Percentiles rank a stretch among this genome's conserved stretches.
These are phyloP conservation scores for Megathymus violae DNA, from an alignment of 1,140 invertebrate species.

Conservation along the genomic window DNA sequence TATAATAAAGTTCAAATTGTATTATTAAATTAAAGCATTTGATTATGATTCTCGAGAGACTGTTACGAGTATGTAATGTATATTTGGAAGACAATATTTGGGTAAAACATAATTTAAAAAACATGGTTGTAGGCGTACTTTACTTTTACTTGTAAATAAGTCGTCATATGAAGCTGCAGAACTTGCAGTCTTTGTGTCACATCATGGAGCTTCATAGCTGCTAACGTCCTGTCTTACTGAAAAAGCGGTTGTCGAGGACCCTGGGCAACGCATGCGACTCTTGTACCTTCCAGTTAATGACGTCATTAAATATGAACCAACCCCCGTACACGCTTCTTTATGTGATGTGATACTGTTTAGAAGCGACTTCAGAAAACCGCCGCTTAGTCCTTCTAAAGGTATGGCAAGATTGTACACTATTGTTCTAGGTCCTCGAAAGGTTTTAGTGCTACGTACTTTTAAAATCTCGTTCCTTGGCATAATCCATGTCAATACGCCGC, in stretches of 20 bases:
- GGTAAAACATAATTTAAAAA: too few species aligned
- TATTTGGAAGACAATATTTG: too few species aligned
- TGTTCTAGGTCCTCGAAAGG: slow-evolving; percentile 18
- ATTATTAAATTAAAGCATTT: too few species aligned
- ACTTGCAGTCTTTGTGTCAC: background rate
- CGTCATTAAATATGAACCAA: slow-evolving; percentile 77
- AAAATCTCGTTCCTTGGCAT: background rate
- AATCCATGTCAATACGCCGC: background rate
- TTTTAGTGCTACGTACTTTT: slow-evolving; percentile 12
- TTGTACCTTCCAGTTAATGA: slow-evolving; percentile 74
- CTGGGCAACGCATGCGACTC: slow-evolving; percentile 46
- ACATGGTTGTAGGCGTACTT: too few species aligned
- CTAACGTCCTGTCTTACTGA: slow-evolving; percentile 46
- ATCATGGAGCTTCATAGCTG: slow-evolving; percentile 13
- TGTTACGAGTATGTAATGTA: too few species aligned
- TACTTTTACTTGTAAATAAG: too few species aligned
- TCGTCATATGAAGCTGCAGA: background rate
- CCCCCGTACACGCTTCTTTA: slow-evolving; percentile 47
- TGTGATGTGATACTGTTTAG: slow-evolving; percentile 27
- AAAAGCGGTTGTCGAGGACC: slow-evolving; percentile 56
- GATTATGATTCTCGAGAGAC: too few species aligned
- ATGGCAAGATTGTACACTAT: slow-evolving; percentile 12
- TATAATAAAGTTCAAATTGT: too few species aligned
- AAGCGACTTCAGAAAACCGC: slow-evolving; percentile 17
- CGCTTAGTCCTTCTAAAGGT: slow-evolving; percentile 10